phyloP scores from a whole-genome alignment of 1,140 invertebrate genomes.

The Drosophila rufa region DNA sequence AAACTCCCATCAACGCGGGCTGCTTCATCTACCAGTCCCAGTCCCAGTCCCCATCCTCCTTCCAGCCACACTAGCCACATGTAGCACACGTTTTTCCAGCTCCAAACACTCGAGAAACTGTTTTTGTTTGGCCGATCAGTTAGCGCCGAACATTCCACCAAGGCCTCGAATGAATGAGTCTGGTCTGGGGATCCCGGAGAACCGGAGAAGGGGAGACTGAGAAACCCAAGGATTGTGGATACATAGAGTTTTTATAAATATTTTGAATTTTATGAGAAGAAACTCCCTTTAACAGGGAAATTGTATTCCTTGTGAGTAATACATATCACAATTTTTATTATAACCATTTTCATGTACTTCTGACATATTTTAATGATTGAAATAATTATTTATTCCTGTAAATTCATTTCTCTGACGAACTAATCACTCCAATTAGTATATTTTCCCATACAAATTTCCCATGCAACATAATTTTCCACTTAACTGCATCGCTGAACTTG shows the following conservation, averaged over 20 bases:
- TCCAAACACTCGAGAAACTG: conserved; percentile 33
- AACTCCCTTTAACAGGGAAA: too few species aligned
- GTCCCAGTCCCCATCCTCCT: neutral
- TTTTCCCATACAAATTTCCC: neutral
- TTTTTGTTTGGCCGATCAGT: conserved; percentile 50
- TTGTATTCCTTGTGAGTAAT: neutral
- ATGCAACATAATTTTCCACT: conserved; percentile 11
- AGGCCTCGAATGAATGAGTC: conserved; percentile 31
- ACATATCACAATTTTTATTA: too few species aligned
- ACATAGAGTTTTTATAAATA: neutral
- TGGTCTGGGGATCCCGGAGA: neutral
- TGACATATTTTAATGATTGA: too few species aligned
- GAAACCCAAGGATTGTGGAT: neutral
- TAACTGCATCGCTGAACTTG: conserved; percentile 10
- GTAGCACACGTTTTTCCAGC: conserved; percentile 54
- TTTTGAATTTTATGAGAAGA: neutral
- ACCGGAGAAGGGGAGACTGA: neutral
- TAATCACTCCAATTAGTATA: conserved; percentile 9
- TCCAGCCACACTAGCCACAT: conserved; percentile 14
- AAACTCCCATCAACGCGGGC: conserved; percentile 27
- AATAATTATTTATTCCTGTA: neutral
- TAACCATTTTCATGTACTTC: too few species aligned
- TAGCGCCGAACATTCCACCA: conserved; percentile 40
- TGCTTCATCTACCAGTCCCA: neutral
- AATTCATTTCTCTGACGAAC: neutral